Evolutionary conservation across 2,113 vertebrate genomes (phyloP), one percentile per base, ranked within the genome.

Genomic region (Pandion haliaetus): DNA sequence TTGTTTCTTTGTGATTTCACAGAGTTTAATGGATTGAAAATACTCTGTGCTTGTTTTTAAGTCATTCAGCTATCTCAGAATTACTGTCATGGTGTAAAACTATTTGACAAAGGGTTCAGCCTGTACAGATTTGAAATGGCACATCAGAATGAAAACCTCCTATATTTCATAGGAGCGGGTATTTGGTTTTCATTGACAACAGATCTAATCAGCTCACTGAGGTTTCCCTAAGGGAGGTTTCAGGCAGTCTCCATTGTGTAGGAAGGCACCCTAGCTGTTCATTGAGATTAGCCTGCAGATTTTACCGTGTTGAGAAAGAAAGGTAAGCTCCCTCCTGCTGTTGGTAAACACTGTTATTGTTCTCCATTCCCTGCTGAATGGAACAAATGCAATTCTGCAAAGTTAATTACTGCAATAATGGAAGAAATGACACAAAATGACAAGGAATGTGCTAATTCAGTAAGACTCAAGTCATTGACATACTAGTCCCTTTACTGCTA

Each of bases 281-380:
- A 26, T 44, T 36, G 70, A 95, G 97, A 97, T 97, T 97, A 97
- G 71, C 81, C 72, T 54, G 87, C 44, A 71, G 89, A 95, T 94
- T 96, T 96, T 78, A 87, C 2, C 0, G 40, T 47, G 87, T 88
- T 88, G 97, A 98, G 97, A 98, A 98, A 98, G 97, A 91, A 49
- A 96, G 95, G 95, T 95, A 95, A 96, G 86, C 94, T 79, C 86
- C 95, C 94, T 96, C 96, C 92, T 85, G 97, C 93, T 95, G 92
- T 21, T 65, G 63, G 95, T 98, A 98, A 98, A 98, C 92, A 98
- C 55, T 76, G 57, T 87, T 88, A 97, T 97, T 98, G 97, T 97
- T 96, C 97, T 91, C 44, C 65, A 17, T 93, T 78, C 72, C 71
- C 66, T 20, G 59, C 70, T 90, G 94, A 94, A 95, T 91, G 93